Conservation (phyloP, 1,140 invertebrate species). For the Drosophila leontia region DNA sequence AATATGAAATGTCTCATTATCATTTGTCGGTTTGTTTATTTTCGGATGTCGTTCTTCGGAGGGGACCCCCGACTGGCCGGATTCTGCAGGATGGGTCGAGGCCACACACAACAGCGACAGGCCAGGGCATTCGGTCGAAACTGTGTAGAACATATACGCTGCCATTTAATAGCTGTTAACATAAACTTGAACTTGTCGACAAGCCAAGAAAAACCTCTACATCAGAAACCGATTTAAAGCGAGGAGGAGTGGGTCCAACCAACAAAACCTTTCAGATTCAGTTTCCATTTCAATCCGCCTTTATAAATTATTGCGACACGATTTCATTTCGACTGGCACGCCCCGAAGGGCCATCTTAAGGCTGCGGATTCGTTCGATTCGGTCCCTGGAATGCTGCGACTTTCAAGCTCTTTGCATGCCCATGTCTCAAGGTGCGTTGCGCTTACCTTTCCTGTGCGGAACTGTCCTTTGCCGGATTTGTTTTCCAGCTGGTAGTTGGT, state of each 20-base stretch:
- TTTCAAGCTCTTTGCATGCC: constrained; percentile 55
- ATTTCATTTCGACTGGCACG: constrained; percentile 57
- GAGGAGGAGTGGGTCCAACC: neutral
- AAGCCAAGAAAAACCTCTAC: constrained; percentile 61
- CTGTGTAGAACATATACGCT: constrained; percentile 63
- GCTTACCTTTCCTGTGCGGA: constrained; percentile 3
- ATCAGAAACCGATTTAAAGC: constrained; percentile 76
- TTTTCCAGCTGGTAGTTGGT: constrained; percentile 35
- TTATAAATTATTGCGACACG: constrained; percentile 80
- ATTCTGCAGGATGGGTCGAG: constrained; percentile 27
- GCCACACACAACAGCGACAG: constrained; percentile 30
- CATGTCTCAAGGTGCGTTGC: constrained; percentile 44
- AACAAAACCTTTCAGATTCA: constrained; percentile 22
- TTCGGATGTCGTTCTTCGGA: constrained; percentile 9
- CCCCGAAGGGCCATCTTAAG: constrained; percentile 55
- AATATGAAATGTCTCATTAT: constrained; percentile 76
- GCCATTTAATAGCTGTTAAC: constrained; percentile 81
- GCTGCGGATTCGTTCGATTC: constrained; percentile 45
- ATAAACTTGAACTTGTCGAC: constrained; percentile 76
- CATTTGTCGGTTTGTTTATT: constrained; percentile 72
- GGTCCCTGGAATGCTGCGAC: constrained; percentile 57
- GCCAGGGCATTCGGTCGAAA: neutral
- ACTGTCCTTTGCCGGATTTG: constrained; percentile 15
- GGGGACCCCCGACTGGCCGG: constrained; percentile 3
- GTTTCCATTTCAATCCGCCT: constrained; percentile 69